Base-by-base conservation (phyloP, 1,140 invertebrate genomes). In the Lethocerus indicus region DNA sequence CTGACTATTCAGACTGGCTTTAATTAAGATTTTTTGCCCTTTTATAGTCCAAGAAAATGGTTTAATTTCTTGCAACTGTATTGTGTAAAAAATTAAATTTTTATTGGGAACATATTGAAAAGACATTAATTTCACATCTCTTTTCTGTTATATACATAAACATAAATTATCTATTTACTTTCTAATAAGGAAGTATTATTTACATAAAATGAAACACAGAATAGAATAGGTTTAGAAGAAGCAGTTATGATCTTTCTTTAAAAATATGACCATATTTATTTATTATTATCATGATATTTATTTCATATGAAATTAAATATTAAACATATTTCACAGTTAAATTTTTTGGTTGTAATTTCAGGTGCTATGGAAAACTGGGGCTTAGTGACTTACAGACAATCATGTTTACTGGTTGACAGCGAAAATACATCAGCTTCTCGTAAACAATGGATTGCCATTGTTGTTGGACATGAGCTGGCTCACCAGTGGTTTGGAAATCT, bases 281-380 rank as follows among this genome's bases (percentile, higher is more conserved):
- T 32, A 32, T 7, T 32, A n/a, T 32, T 32, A 9, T 32, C 29
- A 7, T 32, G 6, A 14, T 9, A 6, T 16, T 40, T 40, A 40
- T 16, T 9, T 6, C 21, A 9, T 6, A 16, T 7, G 6, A 40
- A 39, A 16, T 39, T 39, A 16, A 7, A 39, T 16, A 7, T 39
- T 39, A 9, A 39, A 39, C 16, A 7, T 39, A 39, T 5, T 9
- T 16, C 16, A 6, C 6, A 16, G 21, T 39, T 7, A 39, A 7
- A 16, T 39, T 39, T 5, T 16, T 16, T 13, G 4, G 20, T 42
- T 6, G 24, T 50, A 14, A 36, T 41, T 55, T 14, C 63, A 61
- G 76, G 88, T 53, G 91, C 90, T 35, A 96, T 97, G 91, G 92
- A 96, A 66, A 95, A 96, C 66, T 96, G 91, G 92, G 91, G 90